phyloP scores from a whole-genome alignment of 2,888 invertebrate species.

The Polydrusus tereticollis region DNA sequence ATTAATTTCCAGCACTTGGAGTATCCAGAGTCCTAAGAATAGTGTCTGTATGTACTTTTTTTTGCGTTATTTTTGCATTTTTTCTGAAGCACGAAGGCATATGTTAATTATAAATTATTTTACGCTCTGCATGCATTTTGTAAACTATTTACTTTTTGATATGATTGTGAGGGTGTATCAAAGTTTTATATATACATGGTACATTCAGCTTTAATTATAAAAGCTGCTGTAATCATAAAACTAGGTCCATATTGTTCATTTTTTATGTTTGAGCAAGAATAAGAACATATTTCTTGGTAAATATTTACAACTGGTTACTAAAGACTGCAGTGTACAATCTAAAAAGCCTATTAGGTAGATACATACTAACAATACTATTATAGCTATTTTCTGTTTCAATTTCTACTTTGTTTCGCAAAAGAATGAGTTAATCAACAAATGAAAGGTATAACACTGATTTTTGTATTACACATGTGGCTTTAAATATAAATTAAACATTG shows the following conservation, averaged over 20 bases:
- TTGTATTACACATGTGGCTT: too few species aligned
- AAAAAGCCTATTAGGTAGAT: conserved; percentile 16
- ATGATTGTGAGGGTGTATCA: background rate
- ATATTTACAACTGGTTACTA: too few species aligned
- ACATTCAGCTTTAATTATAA: background rate
- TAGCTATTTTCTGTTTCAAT: too few species aligned
- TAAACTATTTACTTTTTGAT: background rate
- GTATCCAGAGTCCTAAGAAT: conserved; percentile 71
- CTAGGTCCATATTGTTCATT: conserved; percentile 51
- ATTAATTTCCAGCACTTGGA: conserved; percentile 70
- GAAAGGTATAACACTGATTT: too few species aligned
- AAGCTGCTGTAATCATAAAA: background rate
- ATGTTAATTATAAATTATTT: background rate
- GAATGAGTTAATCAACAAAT: too few species aligned
- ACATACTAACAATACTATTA: too few species aligned
- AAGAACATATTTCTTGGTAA: too few species aligned
- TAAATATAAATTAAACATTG: too few species aligned
- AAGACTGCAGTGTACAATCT: too few species aligned
- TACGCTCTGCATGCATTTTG: background rate
- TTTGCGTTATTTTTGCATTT: conserved; percentile 60
- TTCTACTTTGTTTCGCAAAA: too few species aligned
- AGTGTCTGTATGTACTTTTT: conserved; percentile 70
- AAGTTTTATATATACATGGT: background rate
- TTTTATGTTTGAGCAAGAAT: conserved; percentile 50
- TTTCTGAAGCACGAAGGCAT: conserved; percentile 57